phyloP scores from a whole-genome alignment of 2,888 invertebrate genomes.

The Drosophila emarginata region DNA sequence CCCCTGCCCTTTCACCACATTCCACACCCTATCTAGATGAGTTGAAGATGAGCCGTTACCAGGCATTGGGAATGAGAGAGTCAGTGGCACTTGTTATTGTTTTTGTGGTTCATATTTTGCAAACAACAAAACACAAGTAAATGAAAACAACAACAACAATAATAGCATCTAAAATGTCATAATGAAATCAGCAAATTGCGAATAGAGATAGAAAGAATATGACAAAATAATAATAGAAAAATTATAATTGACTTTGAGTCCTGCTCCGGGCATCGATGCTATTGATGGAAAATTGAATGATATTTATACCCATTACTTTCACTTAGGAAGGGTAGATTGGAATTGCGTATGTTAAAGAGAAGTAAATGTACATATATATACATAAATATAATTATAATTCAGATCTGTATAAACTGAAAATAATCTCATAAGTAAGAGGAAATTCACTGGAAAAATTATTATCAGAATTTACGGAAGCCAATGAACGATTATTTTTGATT shows the following conservation, averaged over 20 bases:
- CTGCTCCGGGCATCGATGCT: not conserved
- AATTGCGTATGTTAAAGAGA: too few species aligned
- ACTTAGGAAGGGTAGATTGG: too few species aligned
- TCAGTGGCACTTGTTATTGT: not conserved
- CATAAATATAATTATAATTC: too few species aligned
- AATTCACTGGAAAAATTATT: too few species aligned
- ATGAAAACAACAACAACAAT: not conserved
- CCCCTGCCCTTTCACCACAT: not conserved
- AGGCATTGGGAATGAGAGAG: not conserved
- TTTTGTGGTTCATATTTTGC: not conserved
- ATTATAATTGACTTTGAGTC: conserved; percentile 4
- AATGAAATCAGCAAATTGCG: conserved; percentile 7
- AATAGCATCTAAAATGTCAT: not conserved
- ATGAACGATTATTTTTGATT: too few species aligned
- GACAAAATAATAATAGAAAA: not conserved
- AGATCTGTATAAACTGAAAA: too few species aligned
- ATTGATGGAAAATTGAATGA: not conserved
- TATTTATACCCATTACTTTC: not conserved
- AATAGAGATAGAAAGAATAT: not conserved
- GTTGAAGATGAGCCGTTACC: not conserved
- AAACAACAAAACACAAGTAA: not conserved
- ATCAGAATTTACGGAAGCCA: too few species aligned
- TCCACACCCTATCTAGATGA: not conserved
- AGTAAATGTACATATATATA: too few species aligned
- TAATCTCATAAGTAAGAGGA: too few species aligned